Evolutionary conservation across 2,113 vertebrate genomes (phyloP), one percentile per base, ranked within the genome.

Genomic region (Neolamprologus hecqui): DNA sequence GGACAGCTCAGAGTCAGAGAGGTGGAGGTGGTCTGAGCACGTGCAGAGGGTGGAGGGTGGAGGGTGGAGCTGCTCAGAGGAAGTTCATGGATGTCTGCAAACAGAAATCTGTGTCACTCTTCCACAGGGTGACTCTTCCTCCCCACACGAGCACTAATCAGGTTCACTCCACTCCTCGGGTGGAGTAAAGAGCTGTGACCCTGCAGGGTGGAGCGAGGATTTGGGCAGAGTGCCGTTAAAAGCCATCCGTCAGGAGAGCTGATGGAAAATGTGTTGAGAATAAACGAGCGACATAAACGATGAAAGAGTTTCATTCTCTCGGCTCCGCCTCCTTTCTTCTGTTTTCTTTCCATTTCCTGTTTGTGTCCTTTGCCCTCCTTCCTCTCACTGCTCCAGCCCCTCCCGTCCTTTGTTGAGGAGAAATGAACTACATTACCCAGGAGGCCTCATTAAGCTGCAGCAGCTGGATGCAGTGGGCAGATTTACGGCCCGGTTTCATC

Each of bases 381-480:
- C 45, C 26, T 77, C 7, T 68, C 33, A 21, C 65, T 21, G 2
- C 12, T 60, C 7, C 12, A 40, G 54, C 42, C 23, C 42, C 70
- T 23, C 15, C 40, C 10, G 1, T 75, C 23, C 42, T 12, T 75
- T 75, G 0, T 49, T 49, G 15, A 49, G 9, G 23, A 26, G 14
- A 13, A 2, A 11, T 53, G 31, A 49, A 87, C 86, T 87, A 37
- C 89, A 47, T 89, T 60, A 85, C 91, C 91, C 91, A 90, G 68
- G 86, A 90, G 86, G 86, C 86, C 89, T 90, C 89, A 90, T 92
- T 90, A 89, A 58, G 83, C 79, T 17, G 79, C 63, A 84, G 86
- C 86, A 89, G 90, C 88, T 90, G 88, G 87, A 83, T 33, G 10
- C 85, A 0, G 84, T 11, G 81, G 53, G 73, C 79, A 86, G 86